Evolutionary conservation across 1,140 invertebrate species (phyloP), one percentile per base, ranked within the genome.

Genomic region (Caenorhabditis brenneri): DNA sequence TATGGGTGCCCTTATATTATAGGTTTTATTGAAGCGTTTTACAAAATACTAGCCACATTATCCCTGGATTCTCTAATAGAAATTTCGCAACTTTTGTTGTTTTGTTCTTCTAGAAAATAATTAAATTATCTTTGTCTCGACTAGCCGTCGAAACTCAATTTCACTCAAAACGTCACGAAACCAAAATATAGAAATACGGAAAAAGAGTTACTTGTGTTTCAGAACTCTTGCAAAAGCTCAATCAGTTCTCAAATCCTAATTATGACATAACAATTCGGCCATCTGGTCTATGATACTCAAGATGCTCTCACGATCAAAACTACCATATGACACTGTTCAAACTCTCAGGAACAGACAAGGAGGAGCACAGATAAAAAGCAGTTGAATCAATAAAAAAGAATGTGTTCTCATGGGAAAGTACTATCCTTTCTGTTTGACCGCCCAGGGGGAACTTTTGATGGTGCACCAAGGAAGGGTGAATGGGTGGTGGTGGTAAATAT

Each of bases 401-500:
- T 6, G 9, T 27, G 22, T 27, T 42, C 39, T 12, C 39, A n/a
- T 27, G 53, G 10, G 9, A 29, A 55, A 22, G 27, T 27, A 27
- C 9, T 12, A 27, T 6, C n/a, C n/a, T n/a, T 27, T 55, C 22
- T 55, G 31, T 10, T n/a, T n/a, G 12, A 65, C 6, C 24, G 9
- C 24, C n/a, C 9, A 7, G 10, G 12, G 19, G 15, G n/a, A 74
- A 39, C 22, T 74, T 74, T 74, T n/a, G 36, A 12, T 74, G 65
- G 36, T 42, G 36, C 65, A 74, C 65, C n/a, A 31, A 42, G 53
- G 58, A 27, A 24, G 29, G 36, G 29, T 3, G 29, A 24, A 16
- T 33, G 58, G 39, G 39, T 42, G n/a, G 12, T 39, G 31, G 60
- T 65, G 65, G 65, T 74, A 74, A 74, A 74, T 74, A 74, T 74